Evolutionary conservation across 2,113 vertebrate species (phyloP), one percentile per base, ranked within the genome.

Genomic region (Cavia aperea): DNA sequence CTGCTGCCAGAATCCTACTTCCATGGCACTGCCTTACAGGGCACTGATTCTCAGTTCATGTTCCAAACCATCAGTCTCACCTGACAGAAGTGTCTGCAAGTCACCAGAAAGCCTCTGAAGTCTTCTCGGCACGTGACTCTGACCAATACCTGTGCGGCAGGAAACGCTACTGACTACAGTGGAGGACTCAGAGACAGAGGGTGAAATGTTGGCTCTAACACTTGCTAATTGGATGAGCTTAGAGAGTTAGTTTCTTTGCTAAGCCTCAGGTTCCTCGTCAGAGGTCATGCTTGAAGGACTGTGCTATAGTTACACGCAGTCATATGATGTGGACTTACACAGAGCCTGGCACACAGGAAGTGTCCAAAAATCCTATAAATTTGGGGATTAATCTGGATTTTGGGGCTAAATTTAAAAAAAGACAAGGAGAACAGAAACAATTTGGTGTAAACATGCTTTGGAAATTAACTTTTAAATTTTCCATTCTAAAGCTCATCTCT

Each of bases 391-490:
- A 5, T 88, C 16, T 21, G 81, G 16, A 6, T n/a, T 46, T 84
- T 26, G 56, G 26, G 5, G 12, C 33, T 36, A 14, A 46, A 56
- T 82, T 12, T 2, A 15, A 51, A 88, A 54, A 0, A 51, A 58
- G 15, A 2, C 5, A 29, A 29, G 10, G 36, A 23, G 29, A 4
- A 58, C n/a, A 89, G 29, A 62, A 72, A 15, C 39, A 82, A 85
- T 83, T 75, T 92, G 14, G 15, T 68, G 11, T 39, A 9, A 90
- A 88, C 10, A 16, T 24, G 43, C 15, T 79, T 43, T 56, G 26
- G 39, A 88, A 94, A 78, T 85, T 66, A 81, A 87, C 72, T 60
- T 89, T 81, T 81, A 77, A 26, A 87, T 81, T 94, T 73, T 43
- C 81, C 14, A 26, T 68, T 46, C 51, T 33, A 43, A 66, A 93